phyloP scores from a whole-genome alignment of 2,888 invertebrate genomes.

The Phyto melanocephala region DNA sequence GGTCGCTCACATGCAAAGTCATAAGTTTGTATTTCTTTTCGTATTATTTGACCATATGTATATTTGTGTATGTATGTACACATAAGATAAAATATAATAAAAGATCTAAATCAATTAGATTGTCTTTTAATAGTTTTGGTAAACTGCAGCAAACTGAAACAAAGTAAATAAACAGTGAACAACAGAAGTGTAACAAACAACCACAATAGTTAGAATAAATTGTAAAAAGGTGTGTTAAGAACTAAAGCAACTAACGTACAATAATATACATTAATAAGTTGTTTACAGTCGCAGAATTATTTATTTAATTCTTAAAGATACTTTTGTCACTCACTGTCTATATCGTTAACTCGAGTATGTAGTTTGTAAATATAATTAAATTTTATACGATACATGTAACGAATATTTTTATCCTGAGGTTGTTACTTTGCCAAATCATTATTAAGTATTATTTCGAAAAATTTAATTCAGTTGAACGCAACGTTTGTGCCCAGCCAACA shows the following conservation, averaged over 20 bases:
- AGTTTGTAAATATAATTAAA: slow-evolving; percentile 17
- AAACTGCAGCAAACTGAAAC: background rate
- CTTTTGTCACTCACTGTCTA: background rate
- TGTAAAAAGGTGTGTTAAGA: too few relatives aligned
- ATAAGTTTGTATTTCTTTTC: background rate
- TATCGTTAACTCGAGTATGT: background rate
- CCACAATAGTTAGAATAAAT: too few relatives aligned
- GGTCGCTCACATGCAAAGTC: slow-evolving; percentile 19
- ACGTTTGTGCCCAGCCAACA: slow-evolving; percentile 23
- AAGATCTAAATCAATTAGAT: slow-evolving; percentile 53
- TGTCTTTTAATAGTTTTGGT: slow-evolving; percentile 34
- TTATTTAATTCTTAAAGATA: too few relatives aligned
- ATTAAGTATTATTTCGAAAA: background rate
- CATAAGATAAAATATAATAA: background rate
- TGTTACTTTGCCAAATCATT: background rate
- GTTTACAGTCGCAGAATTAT: too few relatives aligned
- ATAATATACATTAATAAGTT: too few relatives aligned
- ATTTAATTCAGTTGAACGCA: slow-evolving; percentile 43
- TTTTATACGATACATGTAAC: background rate
- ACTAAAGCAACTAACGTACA: too few relatives aligned
- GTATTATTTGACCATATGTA: slow-evolving; percentile 8
- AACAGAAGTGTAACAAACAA: slow-evolving; percentile 5
- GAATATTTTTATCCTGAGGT: background rate
- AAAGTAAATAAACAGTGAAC: background rate
- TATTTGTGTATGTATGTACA: too few relatives aligned